phyloP scores from a whole-genome alignment of 2,797 vertebrate genomes.

The Mormyrus proboscirostris region DNA sequence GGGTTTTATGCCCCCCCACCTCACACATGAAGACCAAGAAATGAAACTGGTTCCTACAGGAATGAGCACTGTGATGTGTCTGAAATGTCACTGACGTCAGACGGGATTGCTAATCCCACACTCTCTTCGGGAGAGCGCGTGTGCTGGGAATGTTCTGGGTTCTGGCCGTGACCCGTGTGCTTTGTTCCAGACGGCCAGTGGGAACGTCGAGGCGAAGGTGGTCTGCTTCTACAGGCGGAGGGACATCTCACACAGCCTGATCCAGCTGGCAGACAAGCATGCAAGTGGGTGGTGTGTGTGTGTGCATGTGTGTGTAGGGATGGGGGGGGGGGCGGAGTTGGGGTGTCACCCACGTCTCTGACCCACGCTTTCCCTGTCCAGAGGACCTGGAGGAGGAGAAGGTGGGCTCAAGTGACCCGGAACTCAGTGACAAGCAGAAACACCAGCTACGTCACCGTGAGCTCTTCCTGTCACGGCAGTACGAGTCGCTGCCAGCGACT shows the following conservation, averaged over 20 bases:
- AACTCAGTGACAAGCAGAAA: conserved; percentile 92
- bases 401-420: conserved; percentile 69
- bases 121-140: neutral
- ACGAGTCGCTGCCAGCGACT: conserved; percentile 89
- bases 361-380: conserved; percentile 44
- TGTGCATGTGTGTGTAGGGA: neutral
- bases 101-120: neutral
- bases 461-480: conserved; percentile 90
- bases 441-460: conserved; percentile 94
- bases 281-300: conserved; percentile 76
- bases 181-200: conserved; percentile 83
- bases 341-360: neutral
- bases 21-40: neutral
- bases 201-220: conserved; percentile 97
- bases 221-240: conserved; percentile 95
- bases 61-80: neutral
- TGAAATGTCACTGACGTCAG: neutral
- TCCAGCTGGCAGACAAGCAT: conserved; percentile 96
- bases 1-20: neutral
- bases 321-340: too few species aligned
- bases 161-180: conserved; percentile 27
- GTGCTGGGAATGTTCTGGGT: neutral
- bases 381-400: conserved; percentile 77
- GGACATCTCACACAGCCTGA: conserved; percentile 96
- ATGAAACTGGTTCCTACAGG: neutral